Percentiles rank a stretch among this genome's conserved stretches.
Evolutionary conservation across 1,140 invertebrate species (phyloP).

Genomic region (Lordiphosa clarofinis): DNA sequence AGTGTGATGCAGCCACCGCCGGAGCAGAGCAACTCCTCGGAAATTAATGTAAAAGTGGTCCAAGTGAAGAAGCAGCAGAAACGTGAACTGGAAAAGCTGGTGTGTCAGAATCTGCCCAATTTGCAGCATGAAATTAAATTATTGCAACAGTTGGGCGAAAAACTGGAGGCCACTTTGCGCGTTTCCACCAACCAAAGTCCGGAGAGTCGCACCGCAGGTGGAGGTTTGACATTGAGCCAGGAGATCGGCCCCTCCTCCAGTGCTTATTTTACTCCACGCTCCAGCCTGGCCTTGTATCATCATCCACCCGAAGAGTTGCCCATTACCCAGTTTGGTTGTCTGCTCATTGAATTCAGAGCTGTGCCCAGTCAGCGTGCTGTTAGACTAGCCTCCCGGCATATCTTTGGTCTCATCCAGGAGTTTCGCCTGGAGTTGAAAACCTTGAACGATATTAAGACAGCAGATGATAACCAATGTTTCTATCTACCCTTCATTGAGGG

Average conservation of each 20-base stretch:
- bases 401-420: constrained; percentile 42
- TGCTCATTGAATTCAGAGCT: not conserved
- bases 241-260: constrained; percentile 3
- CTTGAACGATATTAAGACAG: constrained; percentile 50
- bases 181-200: not conserved
- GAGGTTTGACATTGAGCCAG: not conserved
- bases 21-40: not conserved
- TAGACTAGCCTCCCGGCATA: not conserved
- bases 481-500: constrained; percentile 37
- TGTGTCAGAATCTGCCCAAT: constrained; percentile 57
- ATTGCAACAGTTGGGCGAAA: constrained; percentile 55
- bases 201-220: not conserved
- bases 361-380: not conserved
- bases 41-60: not conserved
- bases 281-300: not conserved
- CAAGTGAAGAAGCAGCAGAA: not conserved
- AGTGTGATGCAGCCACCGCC: constrained; percentile 7
- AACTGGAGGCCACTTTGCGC: constrained; percentile 44
- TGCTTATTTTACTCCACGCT: constrained; percentile 40
- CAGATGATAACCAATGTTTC: constrained; percentile 48
- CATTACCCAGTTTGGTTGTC: constrained; percentile 9
- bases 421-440: constrained; percentile 61
- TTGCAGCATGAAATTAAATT: constrained; percentile 58
- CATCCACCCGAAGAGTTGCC: constrained; percentile 7
- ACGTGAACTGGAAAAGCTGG: constrained; percentile 19